Evolutionary conservation across 2,888 invertebrate genomes (phyloP).

Genomic region (Lasiommata megera): DNA sequence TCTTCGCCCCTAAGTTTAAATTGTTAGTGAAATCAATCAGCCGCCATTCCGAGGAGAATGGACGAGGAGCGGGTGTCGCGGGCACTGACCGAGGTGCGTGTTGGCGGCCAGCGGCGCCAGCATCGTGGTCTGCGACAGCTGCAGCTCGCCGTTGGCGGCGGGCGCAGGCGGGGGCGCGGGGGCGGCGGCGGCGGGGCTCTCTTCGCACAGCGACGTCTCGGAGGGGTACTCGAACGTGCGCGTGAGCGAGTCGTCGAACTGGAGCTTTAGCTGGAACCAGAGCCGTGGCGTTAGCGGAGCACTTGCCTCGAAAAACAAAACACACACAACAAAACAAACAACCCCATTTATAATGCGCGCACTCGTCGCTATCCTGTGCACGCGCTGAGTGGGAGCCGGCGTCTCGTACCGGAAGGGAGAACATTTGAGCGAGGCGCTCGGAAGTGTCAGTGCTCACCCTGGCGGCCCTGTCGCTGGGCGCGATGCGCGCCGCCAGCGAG

Average conservation of each 20-base stretch:
- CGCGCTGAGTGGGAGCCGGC: too few relatives aligned
- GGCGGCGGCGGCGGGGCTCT: constrained; percentile 1
- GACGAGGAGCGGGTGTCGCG: too few relatives aligned
- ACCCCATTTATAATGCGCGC: too few relatives aligned
- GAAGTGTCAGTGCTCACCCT: too few relatives aligned
- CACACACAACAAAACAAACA: not conserved
- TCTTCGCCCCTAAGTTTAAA: too few relatives aligned
- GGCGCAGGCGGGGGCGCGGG: constrained; percentile 30
- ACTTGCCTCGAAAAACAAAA: not conserved
- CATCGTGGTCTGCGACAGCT: constrained; percentile 30
- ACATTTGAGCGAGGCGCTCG: too few relatives aligned
- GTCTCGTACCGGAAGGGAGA: too few relatives aligned
- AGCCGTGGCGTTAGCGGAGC: not conserved
- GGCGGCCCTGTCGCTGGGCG: constrained; percentile 57
- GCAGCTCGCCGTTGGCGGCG: constrained; percentile 16
- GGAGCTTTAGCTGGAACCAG: constrained; percentile 88
- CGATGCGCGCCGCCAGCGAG: constrained; percentile 84
- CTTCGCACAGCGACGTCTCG: constrained; percentile 86
- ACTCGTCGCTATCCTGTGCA: too few relatives aligned
- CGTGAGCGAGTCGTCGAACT: constrained; percentile 93
- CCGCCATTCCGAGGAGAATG: too few relatives aligned
- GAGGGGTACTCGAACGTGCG: constrained; percentile 96
- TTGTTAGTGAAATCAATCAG: too few relatives aligned
- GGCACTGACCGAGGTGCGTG: constrained; percentile 58
- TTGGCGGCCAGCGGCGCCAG: constrained; percentile 54